phyloP scores from a whole-genome alignment of 1,140 invertebrate species.

The Colletes gigas region DNA sequence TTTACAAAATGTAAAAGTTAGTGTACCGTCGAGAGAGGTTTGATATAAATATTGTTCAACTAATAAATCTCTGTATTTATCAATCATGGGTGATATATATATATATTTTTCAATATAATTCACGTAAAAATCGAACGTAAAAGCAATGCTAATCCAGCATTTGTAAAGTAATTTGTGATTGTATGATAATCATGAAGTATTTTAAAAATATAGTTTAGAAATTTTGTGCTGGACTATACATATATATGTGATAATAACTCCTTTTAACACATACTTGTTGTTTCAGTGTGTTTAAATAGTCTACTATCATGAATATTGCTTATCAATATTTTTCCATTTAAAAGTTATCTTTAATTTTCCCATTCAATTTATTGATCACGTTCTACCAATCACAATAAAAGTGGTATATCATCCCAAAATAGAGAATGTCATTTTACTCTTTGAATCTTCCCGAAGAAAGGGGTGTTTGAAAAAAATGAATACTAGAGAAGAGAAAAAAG shows the following conservation, averaged over 20 bases:
- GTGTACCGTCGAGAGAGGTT: constrained; percentile 32
- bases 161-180: constrained; percentile 51
- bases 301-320: constrained; percentile 3
- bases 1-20: neutral
- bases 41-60: constrained; percentile 22
- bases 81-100: constrained; percentile 21
- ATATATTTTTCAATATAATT: constrained; percentile 39
- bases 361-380: neutral
- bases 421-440: neutral
- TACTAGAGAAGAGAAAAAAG: too few species aligned
- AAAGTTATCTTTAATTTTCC: neutral
- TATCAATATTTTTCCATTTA: neutral
- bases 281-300: neutral
- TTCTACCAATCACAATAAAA: neutral
- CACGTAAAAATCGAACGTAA: constrained; percentile 39
- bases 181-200: constrained; percentile 62
- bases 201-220: constrained; percentile 41
- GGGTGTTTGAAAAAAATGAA: too few species aligned
- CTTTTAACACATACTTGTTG: constrained; percentile 5
- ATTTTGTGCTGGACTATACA: constrained; percentile 32
- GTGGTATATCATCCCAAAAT: neutral
- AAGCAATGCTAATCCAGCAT: constrained; percentile 61
- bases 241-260: constrained; percentile 52
- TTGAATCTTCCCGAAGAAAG: neutral
- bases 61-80: constrained; percentile 41